Evolutionary conservation across 2,797 vertebrate genomes (phyloP), one percentile per base, ranked within the genome.

Genomic region (Etheostoma nigrum): DNA sequence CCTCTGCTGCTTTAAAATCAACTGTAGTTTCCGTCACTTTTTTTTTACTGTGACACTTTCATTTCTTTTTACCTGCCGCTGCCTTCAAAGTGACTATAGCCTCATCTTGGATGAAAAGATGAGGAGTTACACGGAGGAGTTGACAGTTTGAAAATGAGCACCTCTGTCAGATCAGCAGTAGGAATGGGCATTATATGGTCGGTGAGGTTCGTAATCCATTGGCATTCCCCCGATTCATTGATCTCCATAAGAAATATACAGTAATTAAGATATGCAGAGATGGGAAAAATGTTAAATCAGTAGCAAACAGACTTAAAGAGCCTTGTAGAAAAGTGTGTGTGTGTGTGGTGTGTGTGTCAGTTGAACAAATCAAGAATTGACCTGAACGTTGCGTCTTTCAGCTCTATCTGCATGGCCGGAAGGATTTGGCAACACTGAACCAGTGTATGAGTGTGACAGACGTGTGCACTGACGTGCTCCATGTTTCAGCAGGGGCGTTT

Each of bases 1-100:
- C 61, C 49, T 83, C 59, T 60, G 64, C 62, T 57, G 48, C 78
- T 79, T 80, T 19, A 51, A 75, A 79, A 81, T 74, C 79, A 69
- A 61, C 52, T 30, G 36, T 18, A 49, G 67, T 73, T 76, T 80
- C 69, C 51, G 44, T n/a, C 25, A 42, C 53, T 15, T 71, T 27
- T 18, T 42, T 47, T 52, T 40, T 44, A 2, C 21, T 27, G 21
- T 40, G 19, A 7, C 21, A n/a, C 67, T 72, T 79, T 84, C 47
- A 27, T 78, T 83, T 83, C n/a, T 66, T 9, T 67, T 51, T 72
- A 78, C 62, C 78, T 74, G 54, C 64, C 55, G 21, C 69, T 60
- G 52, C 73, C 61, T 73, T 78, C 58, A 74, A 64, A 80, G 60
- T 67, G 64, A 59, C 71, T 11, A 10, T 23, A 70, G 58, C 23